Base-by-base conservation (phyloP, 35 echinoderm and acorn worm species). In the Diadema setosum region DNA sequence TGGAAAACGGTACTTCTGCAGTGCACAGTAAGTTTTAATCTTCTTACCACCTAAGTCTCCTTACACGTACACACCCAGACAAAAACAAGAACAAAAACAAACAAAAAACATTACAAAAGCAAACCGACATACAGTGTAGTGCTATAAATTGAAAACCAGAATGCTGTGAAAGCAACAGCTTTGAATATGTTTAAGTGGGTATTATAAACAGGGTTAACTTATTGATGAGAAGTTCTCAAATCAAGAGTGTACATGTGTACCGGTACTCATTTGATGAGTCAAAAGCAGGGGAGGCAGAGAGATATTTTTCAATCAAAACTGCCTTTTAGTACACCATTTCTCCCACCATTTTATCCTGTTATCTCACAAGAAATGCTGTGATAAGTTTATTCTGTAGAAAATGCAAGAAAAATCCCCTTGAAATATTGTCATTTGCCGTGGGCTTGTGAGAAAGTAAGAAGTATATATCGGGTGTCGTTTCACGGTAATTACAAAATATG, bases 1-100 rank as follows among this genome's bases (percentile, higher is more conserved):
- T 78, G 33, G 34, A 34, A 78, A 78, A 18, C 33, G 73, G 24
- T 78, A 78, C 37, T 78, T 78, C 73, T 78, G 73, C 73, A 78
- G 73, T 41, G 73, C 8, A 42, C 73, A 78, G 73, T 78, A 78
- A 78, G 73, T 78, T 42, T 44, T 0, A 29, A 6, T 33, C 17
- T 17, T 5, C 15, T 17, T 59, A 6, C 0, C 15, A 18, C 56
- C 46, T 18, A n/a, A n/a, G n/a, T 18, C 56, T 26, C 56, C 5
- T 0, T 59, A 2, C 0, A 59, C 20, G 29, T 23, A 50, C 14
- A 55, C 21, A 55, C 14, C 14, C 49, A 55, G 0, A 1, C 14
- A 12, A 55, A 16, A 55, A 16, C 21, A 58, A 25, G 18, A 26
- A 23, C 49, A 59, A 59, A 59, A 9, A 5, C 29, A 26, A 23